Evolutionary conservation across 2,113 vertebrate species (phyloP).

Genomic region (Eretmochelys imbricata): DNA sequence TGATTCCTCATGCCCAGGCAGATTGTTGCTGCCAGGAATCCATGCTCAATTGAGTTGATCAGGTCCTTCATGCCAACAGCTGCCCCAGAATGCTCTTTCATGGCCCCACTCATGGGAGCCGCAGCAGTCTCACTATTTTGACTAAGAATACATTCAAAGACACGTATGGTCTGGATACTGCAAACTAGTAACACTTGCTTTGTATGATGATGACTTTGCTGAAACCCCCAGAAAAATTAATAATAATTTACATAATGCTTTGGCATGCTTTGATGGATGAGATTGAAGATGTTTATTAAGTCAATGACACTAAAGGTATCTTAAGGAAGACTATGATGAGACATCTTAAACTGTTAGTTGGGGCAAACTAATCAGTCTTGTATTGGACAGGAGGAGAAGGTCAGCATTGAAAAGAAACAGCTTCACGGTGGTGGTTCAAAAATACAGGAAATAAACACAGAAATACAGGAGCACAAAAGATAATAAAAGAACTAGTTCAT

Average conservation of each 20-base stretch:
- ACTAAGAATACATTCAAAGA: not conserved
- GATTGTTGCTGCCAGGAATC: not conserved
- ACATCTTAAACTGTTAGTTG: not conserved
- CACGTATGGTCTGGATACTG: not conserved
- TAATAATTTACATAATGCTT: conserved; percentile 13
- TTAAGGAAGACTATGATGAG: not conserved
- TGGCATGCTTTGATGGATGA: not conserved
- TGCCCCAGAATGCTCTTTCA: not conserved
- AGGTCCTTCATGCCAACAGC: not conserved
- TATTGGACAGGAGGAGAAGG: not conserved
- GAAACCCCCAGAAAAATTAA: not conserved
- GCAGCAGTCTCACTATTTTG: not conserved
- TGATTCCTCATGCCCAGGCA: not conserved
- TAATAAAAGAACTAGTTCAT: not conserved
- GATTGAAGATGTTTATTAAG: conserved; percentile 42
- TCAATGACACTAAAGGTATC: not conserved
- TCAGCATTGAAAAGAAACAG: not conserved
- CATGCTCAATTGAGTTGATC: not conserved
- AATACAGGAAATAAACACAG: not conserved
- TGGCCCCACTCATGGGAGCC: not conserved
- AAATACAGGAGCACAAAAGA: not conserved
- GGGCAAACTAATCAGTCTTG: not conserved
- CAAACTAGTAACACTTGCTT: not conserved
- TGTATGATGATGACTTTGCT: conserved; percentile 5
- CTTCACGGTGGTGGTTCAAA: not conserved